Conservation (phyloP, 2,888 invertebrate genomes). For the Sclerodermus sp. region DNA sequence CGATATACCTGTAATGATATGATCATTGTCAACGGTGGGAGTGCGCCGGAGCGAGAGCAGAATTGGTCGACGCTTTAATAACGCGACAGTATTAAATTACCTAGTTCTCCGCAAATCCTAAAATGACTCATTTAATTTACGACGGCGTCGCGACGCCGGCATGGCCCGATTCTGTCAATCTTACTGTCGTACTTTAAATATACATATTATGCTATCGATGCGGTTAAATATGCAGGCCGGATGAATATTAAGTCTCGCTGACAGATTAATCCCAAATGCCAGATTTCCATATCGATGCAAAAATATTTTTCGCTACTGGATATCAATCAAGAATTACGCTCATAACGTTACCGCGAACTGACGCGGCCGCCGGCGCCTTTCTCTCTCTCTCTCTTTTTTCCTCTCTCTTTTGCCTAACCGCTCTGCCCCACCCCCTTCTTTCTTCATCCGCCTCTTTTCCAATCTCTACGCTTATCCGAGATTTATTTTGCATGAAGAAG, state of each 20-base stretch:
- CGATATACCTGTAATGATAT: slow-evolving; percentile 13
- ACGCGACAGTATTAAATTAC: slow-evolving; percentile 45
- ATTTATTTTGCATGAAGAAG: too few relatives aligned
- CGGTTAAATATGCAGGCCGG: slow-evolving; percentile 43
- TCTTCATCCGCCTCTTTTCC: too few relatives aligned
- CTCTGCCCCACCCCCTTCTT: too few relatives aligned
- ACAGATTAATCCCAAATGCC: slow-evolving; percentile 33
- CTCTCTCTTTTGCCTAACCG: too few relatives aligned
- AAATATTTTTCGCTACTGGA: too few relatives aligned
- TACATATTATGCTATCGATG: slow-evolving; percentile 44
- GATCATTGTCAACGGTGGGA: slow-evolving; percentile 27
- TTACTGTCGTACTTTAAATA: slow-evolving; percentile 42
- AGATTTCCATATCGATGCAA: background rate
- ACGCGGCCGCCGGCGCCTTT: too few relatives aligned
- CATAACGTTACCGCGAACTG: too few relatives aligned
- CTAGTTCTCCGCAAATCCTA: slow-evolving; percentile 41
- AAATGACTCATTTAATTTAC: slow-evolving; percentile 54
- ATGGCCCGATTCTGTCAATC: slow-evolving; percentile 54
- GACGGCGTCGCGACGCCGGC: slow-evolving; percentile 47
- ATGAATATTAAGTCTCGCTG: slow-evolving; percentile 41
- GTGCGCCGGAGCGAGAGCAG: slow-evolving; percentile 9
- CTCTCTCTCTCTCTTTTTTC: too few relatives aligned
- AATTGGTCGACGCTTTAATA: slow-evolving; percentile 34
- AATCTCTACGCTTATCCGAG: too few relatives aligned
- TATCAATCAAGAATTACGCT: too few relatives aligned